A percentile compares a stretch with the other conserved stretches of the same genome.
Evolutionary conservation across 2,888 invertebrate species (phyloP).

Genomic region (Trichopoda pennipes): DNA sequence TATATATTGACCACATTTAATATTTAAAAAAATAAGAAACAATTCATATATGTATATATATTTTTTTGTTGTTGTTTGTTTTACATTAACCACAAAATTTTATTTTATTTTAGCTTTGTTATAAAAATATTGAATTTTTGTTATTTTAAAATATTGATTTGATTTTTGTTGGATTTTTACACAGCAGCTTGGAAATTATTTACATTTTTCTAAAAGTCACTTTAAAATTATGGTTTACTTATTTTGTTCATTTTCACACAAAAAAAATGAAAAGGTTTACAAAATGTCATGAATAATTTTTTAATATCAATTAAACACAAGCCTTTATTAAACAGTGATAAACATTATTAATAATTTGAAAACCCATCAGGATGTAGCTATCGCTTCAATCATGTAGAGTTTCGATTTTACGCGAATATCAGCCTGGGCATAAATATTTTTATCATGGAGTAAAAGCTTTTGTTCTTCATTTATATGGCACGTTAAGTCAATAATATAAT

Average conservation of each 20-base stretch:
- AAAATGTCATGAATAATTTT: conserved; percentile 52
- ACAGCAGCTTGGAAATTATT: not conserved
- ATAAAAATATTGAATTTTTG: conserved; percentile 32
- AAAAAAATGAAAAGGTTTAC: not conserved
- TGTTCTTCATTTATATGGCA: not conserved
- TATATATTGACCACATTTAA: conserved; percentile 69
- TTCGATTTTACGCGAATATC: not conserved
- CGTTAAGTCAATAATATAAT: conserved; percentile 29
- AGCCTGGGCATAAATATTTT: not conserved
- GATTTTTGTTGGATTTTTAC: conserved; percentile 26
- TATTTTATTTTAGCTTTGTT: conserved; percentile 45
- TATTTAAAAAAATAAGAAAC: conserved; percentile 52
- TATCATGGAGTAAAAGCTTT: not conserved
- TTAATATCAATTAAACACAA: conserved; percentile 47
- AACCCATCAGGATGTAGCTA: not conserved
- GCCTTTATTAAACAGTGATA: conserved; percentile 17
- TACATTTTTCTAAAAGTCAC: conserved; percentile 6
- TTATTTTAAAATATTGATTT: conserved; percentile 53
- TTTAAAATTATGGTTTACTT: conserved; percentile 30
- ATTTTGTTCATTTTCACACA: not conserved
- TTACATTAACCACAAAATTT: conserved; percentile 51
- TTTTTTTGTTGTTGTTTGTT: not conserved
- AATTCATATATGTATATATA: conserved; percentile 34
- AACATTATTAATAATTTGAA: conserved; percentile 34
- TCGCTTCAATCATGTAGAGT: not conserved